phyloP scores from a whole-genome alignment of 2,113 vertebrate species.

The Hippocampus abdominalis region DNA sequence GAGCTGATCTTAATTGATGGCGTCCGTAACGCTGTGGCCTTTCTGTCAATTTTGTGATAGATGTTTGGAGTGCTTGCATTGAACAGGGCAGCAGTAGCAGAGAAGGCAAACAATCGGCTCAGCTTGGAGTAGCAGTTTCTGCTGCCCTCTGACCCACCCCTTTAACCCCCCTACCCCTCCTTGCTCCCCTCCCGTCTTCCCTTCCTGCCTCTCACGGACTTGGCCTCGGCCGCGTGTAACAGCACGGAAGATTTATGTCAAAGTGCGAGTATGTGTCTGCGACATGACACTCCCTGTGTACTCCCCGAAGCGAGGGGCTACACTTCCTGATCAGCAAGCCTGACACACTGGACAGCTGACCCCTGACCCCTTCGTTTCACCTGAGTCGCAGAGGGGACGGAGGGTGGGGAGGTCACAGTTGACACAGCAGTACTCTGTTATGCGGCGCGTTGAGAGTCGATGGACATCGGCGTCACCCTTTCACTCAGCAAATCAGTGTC shows the following conservation, averaged over 20 bases:
- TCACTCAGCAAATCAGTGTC: constrained; percentile 65
- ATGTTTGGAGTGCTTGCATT: neutral
- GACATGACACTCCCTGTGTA: constrained; percentile 65
- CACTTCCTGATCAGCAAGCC: constrained; percentile 70
- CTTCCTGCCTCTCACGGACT: constrained; percentile 27
- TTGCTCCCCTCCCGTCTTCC: neutral
- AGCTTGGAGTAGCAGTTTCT: constrained; percentile 12
- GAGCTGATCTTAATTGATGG: neutral
- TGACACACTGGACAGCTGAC: constrained; percentile 71
- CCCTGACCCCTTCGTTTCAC: constrained; percentile 62
- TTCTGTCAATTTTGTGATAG: no score
- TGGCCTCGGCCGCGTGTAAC: constrained; percentile 35
- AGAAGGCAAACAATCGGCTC: constrained; percentile 3
- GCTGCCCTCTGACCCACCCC: constrained; percentile 20
- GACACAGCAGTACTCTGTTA: constrained; percentile 73
- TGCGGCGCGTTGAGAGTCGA: constrained; percentile 61
- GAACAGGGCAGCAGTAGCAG: neutral
- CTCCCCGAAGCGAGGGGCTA: constrained; percentile 65
- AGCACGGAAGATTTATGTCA: constrained; percentile 65
- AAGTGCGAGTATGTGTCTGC: constrained; percentile 60
- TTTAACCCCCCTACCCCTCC: neutral
- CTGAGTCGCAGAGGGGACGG: constrained; percentile 51
- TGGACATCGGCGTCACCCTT: constrained; percentile 51
- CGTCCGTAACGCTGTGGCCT: neutral
- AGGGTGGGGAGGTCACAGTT: constrained; percentile 61